Conservation (phyloP, 1,140 invertebrate genomes). For the Mactra quadrangularis region DNA sequence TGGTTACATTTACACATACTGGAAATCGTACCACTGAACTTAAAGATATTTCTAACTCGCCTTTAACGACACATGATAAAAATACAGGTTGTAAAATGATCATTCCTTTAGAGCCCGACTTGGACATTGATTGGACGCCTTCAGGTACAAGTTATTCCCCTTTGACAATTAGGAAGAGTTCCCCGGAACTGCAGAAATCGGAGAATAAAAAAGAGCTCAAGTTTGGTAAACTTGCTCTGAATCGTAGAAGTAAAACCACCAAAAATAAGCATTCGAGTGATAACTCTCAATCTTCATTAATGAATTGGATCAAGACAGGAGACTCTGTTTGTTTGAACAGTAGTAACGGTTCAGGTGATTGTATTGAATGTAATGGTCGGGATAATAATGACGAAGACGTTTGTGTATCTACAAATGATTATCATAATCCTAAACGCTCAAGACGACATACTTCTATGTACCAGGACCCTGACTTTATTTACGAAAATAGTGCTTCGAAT, state of each 20-base stretch:
- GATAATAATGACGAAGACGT: constrained; percentile 11
- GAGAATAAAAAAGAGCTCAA: constrained; percentile 1
- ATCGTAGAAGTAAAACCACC: constrained; percentile 3
- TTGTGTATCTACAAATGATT: background rate
- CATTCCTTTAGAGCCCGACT: constrained; percentile 50
- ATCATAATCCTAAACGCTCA: background rate
- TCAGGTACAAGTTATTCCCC: background rate
- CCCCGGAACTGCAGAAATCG: background rate
- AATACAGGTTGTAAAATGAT: constrained; percentile 46
- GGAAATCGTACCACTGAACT: constrained; percentile 40
- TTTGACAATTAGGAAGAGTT: constrained; percentile 3
- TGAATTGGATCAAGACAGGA: constrained; percentile 44
- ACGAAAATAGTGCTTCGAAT: background rate
- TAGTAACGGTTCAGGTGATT: background rate
- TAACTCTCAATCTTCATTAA: constrained; percentile 33
- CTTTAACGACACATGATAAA: constrained; percentile 4
- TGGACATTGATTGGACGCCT: background rate
- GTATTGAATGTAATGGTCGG: background rate
- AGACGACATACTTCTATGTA: constrained; percentile 5
- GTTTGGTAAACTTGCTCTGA: constrained; percentile 28
- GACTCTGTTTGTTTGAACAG: constrained; percentile 6
- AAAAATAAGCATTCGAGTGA: constrained; percentile 17
- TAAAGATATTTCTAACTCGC: constrained; percentile 56
- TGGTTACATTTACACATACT: background rate
- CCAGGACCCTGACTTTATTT: constrained; percentile 19